Conservation (phyloP, 2,888 invertebrate genomes). For the Malthinus seriepunctatus region DNA sequence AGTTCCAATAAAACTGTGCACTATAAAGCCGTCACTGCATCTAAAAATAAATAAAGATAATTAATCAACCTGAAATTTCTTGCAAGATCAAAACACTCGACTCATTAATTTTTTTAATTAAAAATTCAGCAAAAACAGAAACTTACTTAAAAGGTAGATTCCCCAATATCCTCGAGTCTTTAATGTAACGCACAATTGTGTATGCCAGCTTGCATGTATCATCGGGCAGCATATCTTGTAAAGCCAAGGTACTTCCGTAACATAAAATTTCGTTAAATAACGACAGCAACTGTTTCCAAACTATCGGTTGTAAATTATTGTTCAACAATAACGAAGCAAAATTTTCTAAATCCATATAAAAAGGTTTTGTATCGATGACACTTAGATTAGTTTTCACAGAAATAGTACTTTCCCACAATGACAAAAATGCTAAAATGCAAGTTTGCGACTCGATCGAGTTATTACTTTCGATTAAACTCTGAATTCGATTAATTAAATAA, state of each 20-base stretch:
- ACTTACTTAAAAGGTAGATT: slow-evolving; percentile 47
- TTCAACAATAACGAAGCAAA: slow-evolving; percentile 72
- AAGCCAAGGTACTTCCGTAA: slow-evolving; percentile 86
- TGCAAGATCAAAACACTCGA: no score
- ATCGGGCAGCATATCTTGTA: slow-evolving; percentile 86
- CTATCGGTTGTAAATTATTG: slow-evolving; percentile 75
- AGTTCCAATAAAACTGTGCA: slow-evolving; percentile 53
- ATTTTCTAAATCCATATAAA: slow-evolving; percentile 81
- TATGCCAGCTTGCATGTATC: slow-evolving; percentile 87
- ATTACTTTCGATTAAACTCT: slow-evolving; percentile 61
- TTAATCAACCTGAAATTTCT: no score
- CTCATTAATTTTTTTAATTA: no score
- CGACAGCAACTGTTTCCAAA: slow-evolving; percentile 83
- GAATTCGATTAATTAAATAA: slow-evolving; percentile 73
- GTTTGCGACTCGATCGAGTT: slow-evolving; percentile 67
- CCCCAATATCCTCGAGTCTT: slow-evolving; percentile 77
- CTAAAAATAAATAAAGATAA: slow-evolving; percentile 25
- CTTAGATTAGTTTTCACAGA: slow-evolving; percentile 89
- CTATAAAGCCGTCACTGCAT: slow-evolving; percentile 50
- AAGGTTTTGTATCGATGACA: slow-evolving; percentile 85
- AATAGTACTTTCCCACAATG: slow-evolving; percentile 87
- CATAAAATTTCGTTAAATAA: slow-evolving; percentile 89
- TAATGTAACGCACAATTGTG: slow-evolving; percentile 82
- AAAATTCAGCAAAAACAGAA: not conserved
- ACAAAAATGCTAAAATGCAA: slow-evolving; percentile 79